These are phyloP conservation scores for Drosophila bocqueti DNA, from an alignment of 1,140 invertebrate species.

Conservation along the genomic window DNA sequence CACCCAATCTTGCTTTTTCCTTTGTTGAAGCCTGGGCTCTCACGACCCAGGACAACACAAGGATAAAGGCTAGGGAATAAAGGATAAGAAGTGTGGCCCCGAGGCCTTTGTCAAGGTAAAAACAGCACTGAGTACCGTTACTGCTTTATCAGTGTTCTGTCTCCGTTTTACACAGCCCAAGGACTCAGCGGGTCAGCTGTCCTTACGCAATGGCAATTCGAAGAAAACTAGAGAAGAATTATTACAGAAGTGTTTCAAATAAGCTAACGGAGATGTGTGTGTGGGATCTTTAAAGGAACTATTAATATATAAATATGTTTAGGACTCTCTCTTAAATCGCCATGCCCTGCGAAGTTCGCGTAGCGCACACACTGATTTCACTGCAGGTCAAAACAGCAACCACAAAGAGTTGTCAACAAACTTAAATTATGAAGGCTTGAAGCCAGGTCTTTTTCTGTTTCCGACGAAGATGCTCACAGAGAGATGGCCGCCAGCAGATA, in stretches of 20 bases:
- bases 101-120: constrained; percentile 25
- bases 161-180: constrained; percentile 8
- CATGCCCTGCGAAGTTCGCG: constrained; percentile 2
- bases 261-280: neutral
- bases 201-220: constrained; percentile 22
- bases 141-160: constrained; percentile 25
- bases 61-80: constrained; percentile 18
- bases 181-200: constrained; percentile 26
- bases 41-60: constrained; percentile 9
- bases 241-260: constrained; percentile 15
- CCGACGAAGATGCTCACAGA: constrained; percentile 68
- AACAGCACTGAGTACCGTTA: constrained; percentile 25
- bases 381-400: constrained; percentile 47
- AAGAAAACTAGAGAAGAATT: constrained; percentile 15
- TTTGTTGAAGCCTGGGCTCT: constrained; percentile 18
- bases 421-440: constrained; percentile 76
- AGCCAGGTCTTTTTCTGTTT: constrained; percentile 60
- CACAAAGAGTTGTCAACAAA: constrained; percentile 71
- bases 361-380: constrained; percentile 37
- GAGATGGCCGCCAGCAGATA: constrained; percentile 65
- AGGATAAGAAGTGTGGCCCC: constrained; percentile 21
- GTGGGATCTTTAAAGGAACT: neutral
- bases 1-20: constrained; percentile 9
- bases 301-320: neutral
- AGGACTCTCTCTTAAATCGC: neutral